Evolutionary conservation across 2,888 invertebrate genomes (phyloP), one percentile per base, ranked within the genome.

Genomic region (Microplitis manilae): DNA sequence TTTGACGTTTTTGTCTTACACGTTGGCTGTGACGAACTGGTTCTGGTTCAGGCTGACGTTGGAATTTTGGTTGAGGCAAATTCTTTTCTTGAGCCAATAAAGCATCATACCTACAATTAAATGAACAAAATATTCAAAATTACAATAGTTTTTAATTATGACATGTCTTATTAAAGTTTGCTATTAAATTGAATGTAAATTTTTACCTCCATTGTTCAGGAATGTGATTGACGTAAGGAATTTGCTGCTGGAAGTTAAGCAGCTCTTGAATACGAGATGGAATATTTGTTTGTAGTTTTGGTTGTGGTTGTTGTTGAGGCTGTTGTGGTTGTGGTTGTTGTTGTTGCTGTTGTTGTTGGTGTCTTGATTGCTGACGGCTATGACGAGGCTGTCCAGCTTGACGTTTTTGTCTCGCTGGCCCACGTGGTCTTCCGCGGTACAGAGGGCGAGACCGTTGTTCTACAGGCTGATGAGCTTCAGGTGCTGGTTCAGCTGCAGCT

Each of bases 351-450:
- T 81, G 81, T 30, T 30, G 30, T 30, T 30, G 30, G 73, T 41
- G 68, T 67, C 73, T 73, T 15, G 79, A 75, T 41, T 79, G 80
- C n/a, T 79, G 79, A 9, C 78, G 81, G n/a, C 72, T 72, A n/a
- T 73, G 77, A 39, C 67, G 30, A n/a, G 9, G 50, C 50, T 40
- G 15, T 13, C 73, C 80, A 73, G 72, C 76, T 61, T 78, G 82
- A 8, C 80, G 80, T 75, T 83, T 85, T n/a, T 83, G 77, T 68
- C 86, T 81, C 30, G 0, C 83, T 39, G 39, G 81, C 13, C 81
- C 82, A 38, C 86, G 86, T 6, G 84, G 80, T 75, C 84, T 86
- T 6, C 79, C 80, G 9, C 84, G 84, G 75, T 86, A 86, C 40
- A 82, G 84, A 64, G 80, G 82, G 5, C 85, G 84, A 17, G 84